These are phyloP conservation scores for Phortica okadai DNA, from an alignment of 2,888 invertebrate species.

Conservation along the genomic window DNA sequence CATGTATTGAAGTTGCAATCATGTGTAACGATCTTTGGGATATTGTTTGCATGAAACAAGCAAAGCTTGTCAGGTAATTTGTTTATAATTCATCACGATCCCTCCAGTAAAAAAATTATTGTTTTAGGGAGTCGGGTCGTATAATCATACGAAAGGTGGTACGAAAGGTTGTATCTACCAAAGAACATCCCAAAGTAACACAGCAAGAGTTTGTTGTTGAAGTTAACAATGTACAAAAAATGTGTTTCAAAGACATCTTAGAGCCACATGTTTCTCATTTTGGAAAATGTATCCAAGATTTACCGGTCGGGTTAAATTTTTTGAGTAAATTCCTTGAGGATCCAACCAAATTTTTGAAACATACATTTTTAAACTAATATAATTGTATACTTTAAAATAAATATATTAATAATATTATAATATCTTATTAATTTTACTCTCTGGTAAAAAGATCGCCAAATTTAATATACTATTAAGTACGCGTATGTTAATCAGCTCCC, in stretches of 20 bases:
- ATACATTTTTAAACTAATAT: too few species aligned
- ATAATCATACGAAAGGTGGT: slow-evolving; percentile 56
- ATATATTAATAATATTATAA: too few species aligned
- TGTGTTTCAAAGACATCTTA: slow-evolving; percentile 61
- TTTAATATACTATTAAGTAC: too few species aligned
- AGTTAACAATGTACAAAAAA: slow-evolving; percentile 57
- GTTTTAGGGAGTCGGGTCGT: slow-evolving; percentile 55
- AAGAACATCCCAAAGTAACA: slow-evolving; percentile 43
- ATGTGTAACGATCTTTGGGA: slow-evolving; percentile 47
- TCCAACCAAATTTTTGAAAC: slow-evolving; percentile 56
- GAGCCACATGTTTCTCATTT: slow-evolving; percentile 62
- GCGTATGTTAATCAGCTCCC: too few species aligned
- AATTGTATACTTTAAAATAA: too few species aligned
- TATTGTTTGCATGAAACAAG: slow-evolving; percentile 43
- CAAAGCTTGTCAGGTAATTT: slow-evolving; percentile 57
- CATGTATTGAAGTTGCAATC: slow-evolving; percentile 46
- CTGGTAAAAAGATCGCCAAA: too few species aligned
- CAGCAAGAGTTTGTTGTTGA: slow-evolving; percentile 54
- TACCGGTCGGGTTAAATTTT: slow-evolving; percentile 66
- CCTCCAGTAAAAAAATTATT: too few species aligned
- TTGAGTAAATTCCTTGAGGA: slow-evolving; percentile 57
- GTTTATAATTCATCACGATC: background rate
- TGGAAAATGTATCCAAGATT: slow-evolving; percentile 59
- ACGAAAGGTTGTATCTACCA: slow-evolving; percentile 37
- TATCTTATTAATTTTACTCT: too few species aligned